These are phyloP conservation scores for Aurelia coerulea DNA, from an alignment of 30 jellyfish, hydroid and myxozoan genomes.

Conservation along the genomic window DNA sequence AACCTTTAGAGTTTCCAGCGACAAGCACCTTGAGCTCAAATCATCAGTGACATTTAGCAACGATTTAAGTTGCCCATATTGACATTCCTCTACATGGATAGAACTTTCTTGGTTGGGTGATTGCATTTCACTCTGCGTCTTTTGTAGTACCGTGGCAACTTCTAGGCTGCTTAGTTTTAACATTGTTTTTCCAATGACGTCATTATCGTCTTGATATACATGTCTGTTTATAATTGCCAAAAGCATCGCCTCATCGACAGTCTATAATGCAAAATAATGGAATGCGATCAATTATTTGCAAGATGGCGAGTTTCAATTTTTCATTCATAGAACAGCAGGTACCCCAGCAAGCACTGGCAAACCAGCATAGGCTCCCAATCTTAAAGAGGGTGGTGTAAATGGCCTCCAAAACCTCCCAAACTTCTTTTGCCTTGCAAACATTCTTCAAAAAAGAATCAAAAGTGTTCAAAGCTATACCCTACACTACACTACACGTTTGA, in stretches of 20 bases:
- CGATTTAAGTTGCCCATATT: conserved; percentile 18
- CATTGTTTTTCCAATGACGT: conserved; percentile 49
- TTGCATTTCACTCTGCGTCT: background rate
- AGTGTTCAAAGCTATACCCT: too few species aligned
- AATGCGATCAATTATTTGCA: too few species aligned
- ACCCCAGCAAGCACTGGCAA: too few species aligned
- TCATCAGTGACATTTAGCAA: conserved; percentile 46
- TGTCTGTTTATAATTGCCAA: conserved; percentile 57
- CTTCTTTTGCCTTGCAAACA: too few species aligned
- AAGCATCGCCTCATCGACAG: conserved; percentile 49
- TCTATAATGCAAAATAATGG: background rate
- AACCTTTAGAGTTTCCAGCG: conserved; percentile 56
- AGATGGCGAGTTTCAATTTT: too few species aligned
- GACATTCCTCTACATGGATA: background rate
- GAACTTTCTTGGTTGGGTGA: background rate
- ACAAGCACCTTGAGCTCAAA: conserved; percentile 15
- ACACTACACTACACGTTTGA: too few species aligned
- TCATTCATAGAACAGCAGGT: too few species aligned
- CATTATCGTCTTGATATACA: conserved; percentile 77
- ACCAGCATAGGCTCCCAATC: too few species aligned
- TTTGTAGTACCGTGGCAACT: conserved; percentile 3
- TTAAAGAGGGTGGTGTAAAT: too few species aligned
- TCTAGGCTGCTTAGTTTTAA: conserved; percentile 60
- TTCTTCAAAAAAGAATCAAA: too few species aligned
- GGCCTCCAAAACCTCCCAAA: too few species aligned